phyloP scores from a whole-genome alignment of 2,888 invertebrate genomes.

The Nebria brevicollis region DNA sequence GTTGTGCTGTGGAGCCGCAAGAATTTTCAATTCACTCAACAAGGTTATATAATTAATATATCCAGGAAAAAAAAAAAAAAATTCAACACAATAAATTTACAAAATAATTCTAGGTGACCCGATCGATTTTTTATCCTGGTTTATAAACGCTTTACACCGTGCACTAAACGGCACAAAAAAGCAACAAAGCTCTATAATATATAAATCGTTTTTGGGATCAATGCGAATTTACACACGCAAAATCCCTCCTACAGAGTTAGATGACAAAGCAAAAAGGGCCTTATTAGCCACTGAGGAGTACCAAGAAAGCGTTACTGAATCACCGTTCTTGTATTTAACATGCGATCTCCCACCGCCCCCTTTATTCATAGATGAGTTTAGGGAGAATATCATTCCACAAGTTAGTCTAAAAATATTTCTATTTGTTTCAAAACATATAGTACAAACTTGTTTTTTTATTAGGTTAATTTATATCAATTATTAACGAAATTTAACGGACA shows the following conservation, averaged over 20 bases:
- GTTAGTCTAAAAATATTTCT: constrained; percentile 62
- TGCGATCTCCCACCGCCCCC: constrained; percentile 98
- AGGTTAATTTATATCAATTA: constrained; percentile 93
- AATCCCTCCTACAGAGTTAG: constrained; percentile 91
- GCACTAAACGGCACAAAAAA: constrained; percentile 94
- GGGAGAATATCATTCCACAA: constrained; percentile 99
- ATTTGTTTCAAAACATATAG: background rate
- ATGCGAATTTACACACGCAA: constrained; percentile 92
- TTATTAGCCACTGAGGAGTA: constrained; percentile 86
- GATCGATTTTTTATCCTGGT: constrained; percentile 98
- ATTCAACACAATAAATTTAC: constrained; percentile 13
- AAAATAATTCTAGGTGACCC: constrained; percentile 80
- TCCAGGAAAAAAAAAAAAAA: background rate
- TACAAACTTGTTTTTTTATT: too few species aligned
- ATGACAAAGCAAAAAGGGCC: constrained; percentile 86
- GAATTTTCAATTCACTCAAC: constrained; percentile 97
- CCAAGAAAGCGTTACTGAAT: constrained; percentile 86
- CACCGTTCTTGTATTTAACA: constrained; percentile 95
- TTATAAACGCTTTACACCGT: constrained; percentile 93
- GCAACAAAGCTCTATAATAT: constrained; percentile 89
- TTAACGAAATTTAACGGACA: constrained; percentile 96
- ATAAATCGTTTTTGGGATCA: constrained; percentile 92
- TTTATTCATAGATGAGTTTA: constrained; percentile 95
- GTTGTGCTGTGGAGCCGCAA: constrained; percentile 97
- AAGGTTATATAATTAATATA: constrained; percentile 74